Evolutionary conservation across 2,797 vertebrate genomes (phyloP).

Genomic region (Arnoldichthys spilopterus): DNA sequence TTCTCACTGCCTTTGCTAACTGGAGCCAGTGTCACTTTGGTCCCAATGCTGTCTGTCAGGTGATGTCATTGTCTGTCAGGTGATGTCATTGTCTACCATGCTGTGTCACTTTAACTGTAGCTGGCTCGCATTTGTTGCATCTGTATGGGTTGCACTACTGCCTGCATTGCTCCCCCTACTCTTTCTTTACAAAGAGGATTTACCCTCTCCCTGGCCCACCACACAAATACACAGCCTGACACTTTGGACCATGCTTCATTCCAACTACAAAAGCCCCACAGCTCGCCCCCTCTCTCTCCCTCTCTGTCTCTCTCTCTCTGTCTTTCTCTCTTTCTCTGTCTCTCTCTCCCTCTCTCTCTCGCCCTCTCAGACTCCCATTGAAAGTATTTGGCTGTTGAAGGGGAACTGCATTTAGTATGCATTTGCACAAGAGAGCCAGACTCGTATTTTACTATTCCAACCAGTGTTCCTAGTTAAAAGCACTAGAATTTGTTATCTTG

Average conservation of each 20-base stretch:
- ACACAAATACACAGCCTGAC: constrained; percentile 64
- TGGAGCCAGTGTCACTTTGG: constrained; percentile 22
- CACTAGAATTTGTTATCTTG: background rate
- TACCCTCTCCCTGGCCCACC: constrained; percentile 54
- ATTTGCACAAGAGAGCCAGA: constrained; percentile 24
- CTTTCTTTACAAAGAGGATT: constrained; percentile 50
- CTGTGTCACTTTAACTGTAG: constrained; percentile 32
- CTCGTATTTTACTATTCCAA: background rate
- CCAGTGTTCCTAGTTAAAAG: no score
- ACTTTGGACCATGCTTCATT: constrained; percentile 62
- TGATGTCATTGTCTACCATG: constrained; percentile 54
- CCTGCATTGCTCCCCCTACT: constrained; percentile 17
- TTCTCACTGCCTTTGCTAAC: constrained; percentile 27
- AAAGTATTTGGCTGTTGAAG: constrained; percentile 38
- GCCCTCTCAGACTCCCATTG: constrained; percentile 16
- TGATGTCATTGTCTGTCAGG: constrained; percentile 33
- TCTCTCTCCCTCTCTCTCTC: constrained; percentile 33
- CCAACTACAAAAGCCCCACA: constrained; percentile 41
- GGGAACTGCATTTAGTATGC: constrained; percentile 47
- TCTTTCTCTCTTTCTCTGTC: constrained; percentile 17
- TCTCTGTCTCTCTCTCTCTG: constrained; percentile 19
- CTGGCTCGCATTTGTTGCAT: constrained; percentile 34
- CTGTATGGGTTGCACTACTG: constrained; percentile 37
- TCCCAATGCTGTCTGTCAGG: background rate
- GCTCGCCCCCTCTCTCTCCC: constrained; percentile 17